These are phyloP conservation scores for Drosophila auraria DNA, from an alignment of 1,140 invertebrate genomes.

Conservation along the genomic window DNA sequence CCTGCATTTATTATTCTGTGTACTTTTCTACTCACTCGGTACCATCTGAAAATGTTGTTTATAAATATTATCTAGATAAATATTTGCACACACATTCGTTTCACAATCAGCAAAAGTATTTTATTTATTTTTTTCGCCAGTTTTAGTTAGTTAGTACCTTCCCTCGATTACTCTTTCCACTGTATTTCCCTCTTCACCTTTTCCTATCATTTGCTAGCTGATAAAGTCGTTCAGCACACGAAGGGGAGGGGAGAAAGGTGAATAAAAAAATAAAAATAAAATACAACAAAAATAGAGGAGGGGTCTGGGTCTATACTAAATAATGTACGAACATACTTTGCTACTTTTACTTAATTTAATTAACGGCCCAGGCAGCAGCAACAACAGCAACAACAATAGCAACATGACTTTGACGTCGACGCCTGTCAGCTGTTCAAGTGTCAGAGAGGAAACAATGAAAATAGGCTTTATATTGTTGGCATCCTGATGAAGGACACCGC, in stretches of 20 bases:
- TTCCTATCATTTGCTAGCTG: slow-evolving; percentile 33
- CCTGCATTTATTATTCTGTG: background rate
- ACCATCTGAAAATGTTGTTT: slow-evolving; percentile 28
- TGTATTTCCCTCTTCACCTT: slow-evolving; percentile 7
- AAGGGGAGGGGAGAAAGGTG: slow-evolving; percentile 19
- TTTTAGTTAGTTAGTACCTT: slow-evolving; percentile 7
- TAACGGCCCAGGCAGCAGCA: slow-evolving; percentile 69
- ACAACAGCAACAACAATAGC: slow-evolving; percentile 21
- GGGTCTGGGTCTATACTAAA: slow-evolving; percentile 42
- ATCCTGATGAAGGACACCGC: slow-evolving; percentile 69
- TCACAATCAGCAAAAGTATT: slow-evolving; percentile 24
- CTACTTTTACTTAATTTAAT: slow-evolving; percentile 84
- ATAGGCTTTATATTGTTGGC: slow-evolving; percentile 79
- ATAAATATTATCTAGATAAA: slow-evolving; percentile 44
- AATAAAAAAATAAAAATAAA: background rate
- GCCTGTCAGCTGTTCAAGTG: slow-evolving; percentile 79
- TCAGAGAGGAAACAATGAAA: slow-evolving; percentile 76
- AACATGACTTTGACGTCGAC: slow-evolving; percentile 46
- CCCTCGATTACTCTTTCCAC: background rate
- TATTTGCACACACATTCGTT: slow-evolving; percentile 34
- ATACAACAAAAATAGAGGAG: slow-evolving; percentile 1
- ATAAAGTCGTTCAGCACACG: slow-evolving; percentile 45
- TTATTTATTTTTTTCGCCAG: background rate
- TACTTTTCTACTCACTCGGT: background rate
- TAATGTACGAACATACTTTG: slow-evolving; percentile 77